These are phyloP conservation scores for Caenorhabditis briggsae DNA, from an alignment of 1,140 invertebrate species.

Conservation along the genomic window DNA sequence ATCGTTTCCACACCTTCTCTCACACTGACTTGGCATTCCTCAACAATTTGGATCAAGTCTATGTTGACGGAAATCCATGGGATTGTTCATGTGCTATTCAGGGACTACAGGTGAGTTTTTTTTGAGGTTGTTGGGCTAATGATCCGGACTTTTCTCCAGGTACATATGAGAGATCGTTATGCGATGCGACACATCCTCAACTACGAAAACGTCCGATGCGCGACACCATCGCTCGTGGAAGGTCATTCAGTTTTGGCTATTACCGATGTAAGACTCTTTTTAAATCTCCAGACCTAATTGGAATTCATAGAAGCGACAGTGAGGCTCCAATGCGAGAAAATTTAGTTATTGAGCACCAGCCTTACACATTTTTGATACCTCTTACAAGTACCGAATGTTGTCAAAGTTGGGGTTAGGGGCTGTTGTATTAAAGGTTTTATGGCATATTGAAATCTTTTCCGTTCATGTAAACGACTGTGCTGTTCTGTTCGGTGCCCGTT, in stretches of 20 bases:
- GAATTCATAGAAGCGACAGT: no score
- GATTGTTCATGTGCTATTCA: conserved; percentile 74
- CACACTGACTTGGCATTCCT: conserved; percentile 65
- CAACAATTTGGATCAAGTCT: conserved; percentile 64
- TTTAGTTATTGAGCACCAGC: no score
- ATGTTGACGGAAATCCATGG: conserved; percentile 72
- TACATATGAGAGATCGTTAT: conserved; percentile 60
- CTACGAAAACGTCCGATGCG: conserved; percentile 71
- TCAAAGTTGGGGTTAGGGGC: no score
- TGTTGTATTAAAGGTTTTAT: no score
- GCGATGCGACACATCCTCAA: conserved; percentile 63
- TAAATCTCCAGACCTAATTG: no score
- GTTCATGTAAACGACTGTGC: conserved; percentile 76
- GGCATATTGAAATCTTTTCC: no score
- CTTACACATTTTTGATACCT: no score
- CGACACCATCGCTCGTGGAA: conserved; percentile 66
- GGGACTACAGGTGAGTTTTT: conserved; percentile 63
- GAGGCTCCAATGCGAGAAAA: no score
- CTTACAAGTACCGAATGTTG: no score
- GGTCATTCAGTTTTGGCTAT: conserved; percentile 65
- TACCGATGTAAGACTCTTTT: conserved; percentile 63
- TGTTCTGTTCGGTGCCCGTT: conserved; percentile 74
- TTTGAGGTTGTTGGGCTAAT: not conserved
- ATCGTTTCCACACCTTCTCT: conserved; percentile 67
- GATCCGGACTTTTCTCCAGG: not conserved